A percentile compares a stretch with the other conserved stretches of the same genome.
Conservation (phyloP, 35 echinoderm and acorn worm species). For the Chiridota heheva region DNA sequence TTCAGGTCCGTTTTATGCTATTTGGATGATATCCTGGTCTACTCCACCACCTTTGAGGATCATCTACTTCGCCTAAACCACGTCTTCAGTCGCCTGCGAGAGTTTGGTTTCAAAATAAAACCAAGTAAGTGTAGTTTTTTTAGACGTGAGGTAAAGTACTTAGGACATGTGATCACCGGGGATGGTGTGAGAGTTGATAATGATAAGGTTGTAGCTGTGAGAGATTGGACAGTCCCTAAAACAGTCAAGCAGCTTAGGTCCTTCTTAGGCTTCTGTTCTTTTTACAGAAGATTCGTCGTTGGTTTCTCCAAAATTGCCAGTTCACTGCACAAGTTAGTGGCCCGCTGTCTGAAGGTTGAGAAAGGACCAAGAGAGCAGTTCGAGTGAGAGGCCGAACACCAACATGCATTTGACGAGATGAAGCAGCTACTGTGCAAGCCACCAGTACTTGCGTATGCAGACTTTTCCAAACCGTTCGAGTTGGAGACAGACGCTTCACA, state of each 20-base stretch:
- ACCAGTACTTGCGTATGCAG: conserved; percentile 69
- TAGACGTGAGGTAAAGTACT: conserved; percentile 14
- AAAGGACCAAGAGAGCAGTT: not conserved
- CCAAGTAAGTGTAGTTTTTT: conserved; percentile 39
- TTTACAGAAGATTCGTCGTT: conserved; percentile 42
- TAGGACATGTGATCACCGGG: conserved; percentile 43
- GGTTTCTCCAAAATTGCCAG: conserved; percentile 46
- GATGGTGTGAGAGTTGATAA: conserved; percentile 46
- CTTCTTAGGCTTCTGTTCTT: conserved; percentile 54
- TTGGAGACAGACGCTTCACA: conserved; percentile 49
- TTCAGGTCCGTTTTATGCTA: not conserved
- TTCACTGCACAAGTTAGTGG: conserved; percentile 9
- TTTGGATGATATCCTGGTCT: conserved; percentile 38
- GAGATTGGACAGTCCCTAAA: conserved; percentile 30
- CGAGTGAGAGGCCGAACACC: conserved; percentile 44
- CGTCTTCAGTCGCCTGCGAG: conserved; percentile 22
- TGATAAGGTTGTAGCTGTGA: conserved; percentile 25
- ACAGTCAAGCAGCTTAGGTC: conserved; percentile 27
- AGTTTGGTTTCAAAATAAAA: conserved; percentile 60
- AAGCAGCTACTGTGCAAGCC: conserved; percentile 30
- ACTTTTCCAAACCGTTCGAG: conserved; percentile 38
- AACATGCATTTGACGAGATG: conserved; percentile 47
- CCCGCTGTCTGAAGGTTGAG: not conserved
- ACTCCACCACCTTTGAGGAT: conserved; percentile 36
- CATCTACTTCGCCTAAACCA: not conserved